phyloP scores from a whole-genome alignment of 2,888 invertebrate species.

The Rotaria macrura region DNA sequence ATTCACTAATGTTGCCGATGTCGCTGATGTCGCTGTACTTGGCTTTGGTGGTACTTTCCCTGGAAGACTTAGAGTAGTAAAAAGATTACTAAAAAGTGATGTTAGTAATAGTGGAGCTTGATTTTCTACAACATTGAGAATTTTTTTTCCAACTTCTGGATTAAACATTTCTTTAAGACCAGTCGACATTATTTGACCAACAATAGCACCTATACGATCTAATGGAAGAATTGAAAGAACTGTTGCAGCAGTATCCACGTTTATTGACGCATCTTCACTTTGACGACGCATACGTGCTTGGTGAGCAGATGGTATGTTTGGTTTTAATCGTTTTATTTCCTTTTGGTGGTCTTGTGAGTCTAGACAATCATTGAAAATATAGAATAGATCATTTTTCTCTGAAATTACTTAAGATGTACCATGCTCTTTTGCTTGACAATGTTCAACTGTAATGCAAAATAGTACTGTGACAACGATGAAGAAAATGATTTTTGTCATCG shows the following conservation, averaged over 20 bases:
- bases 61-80: background rate
- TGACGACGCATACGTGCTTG: background rate
- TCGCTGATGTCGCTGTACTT: background rate
- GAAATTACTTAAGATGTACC: background rate
- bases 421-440: background rate
- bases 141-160: background rate
- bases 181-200: slow-evolving; percentile 9
- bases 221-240: slow-evolving; percentile 13
- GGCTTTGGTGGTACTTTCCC: background rate
- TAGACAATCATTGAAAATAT: background rate
- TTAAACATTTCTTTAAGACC: slow-evolving; percentile 16
- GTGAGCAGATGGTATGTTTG: background rate
- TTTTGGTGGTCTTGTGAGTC: background rate
- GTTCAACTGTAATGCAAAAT: background rate
- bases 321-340: background rate
- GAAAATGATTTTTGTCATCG: background rate
- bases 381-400: background rate
- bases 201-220: background rate
- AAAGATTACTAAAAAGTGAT: background rate
- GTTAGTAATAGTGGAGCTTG: slow-evolving; percentile 1
- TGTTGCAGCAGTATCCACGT: background rate
- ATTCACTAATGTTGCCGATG: background rate
- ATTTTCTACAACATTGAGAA: background rate
- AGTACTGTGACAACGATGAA: background rate
- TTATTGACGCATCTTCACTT: background rate